These are phyloP conservation scores for Callyntrura guangdongensis DNA, from an alignment of 2,888 invertebrate species.

Conservation along the genomic window DNA sequence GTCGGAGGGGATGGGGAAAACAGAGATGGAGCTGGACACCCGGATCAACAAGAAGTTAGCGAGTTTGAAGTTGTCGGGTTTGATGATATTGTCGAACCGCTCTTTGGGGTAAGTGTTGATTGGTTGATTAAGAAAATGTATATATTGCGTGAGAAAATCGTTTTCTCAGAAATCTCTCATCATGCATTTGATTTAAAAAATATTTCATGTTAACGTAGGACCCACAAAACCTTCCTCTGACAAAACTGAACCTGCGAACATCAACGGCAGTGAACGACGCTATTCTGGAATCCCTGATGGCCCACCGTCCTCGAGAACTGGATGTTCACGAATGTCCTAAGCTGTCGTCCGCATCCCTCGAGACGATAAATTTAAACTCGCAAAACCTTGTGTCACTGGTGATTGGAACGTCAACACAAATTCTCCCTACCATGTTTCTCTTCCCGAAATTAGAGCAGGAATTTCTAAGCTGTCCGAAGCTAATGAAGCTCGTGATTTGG, in stretches of 20 bases:
- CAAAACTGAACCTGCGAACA: conserved; percentile 90
- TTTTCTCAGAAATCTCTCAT: too few species aligned
- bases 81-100: conserved; percentile 65
- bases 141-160: conserved; percentile 86
- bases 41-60: conserved; percentile 42
- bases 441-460: background rate
- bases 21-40: background rate
- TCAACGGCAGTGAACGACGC: conserved; percentile 90
- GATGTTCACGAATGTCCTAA: conserved; percentile 92
- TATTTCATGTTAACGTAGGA: too few species aligned
- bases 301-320: conserved; percentile 91
- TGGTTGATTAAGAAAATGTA: too few species aligned
- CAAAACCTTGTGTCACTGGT: conserved; percentile 90
- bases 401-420: conserved; percentile 89
- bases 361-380: conserved; percentile 90
- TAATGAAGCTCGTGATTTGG: conserved; percentile 73
- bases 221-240: conserved; percentile 89
- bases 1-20: conserved; percentile 21
- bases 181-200: too few species aligned
- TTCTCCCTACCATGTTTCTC: conserved; percentile 86
- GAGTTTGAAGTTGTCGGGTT: conserved; percentile 69
- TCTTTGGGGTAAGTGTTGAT: conserved; percentile 72
- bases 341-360: conserved; percentile 89
- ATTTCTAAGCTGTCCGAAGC: conserved; percentile 65
- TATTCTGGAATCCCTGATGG: conserved; percentile 90